These are phyloP conservation scores for Spheniscus humboldti DNA, from an alignment of 2,797 vertebrate genomes.

Conservation along the genomic window DNA sequence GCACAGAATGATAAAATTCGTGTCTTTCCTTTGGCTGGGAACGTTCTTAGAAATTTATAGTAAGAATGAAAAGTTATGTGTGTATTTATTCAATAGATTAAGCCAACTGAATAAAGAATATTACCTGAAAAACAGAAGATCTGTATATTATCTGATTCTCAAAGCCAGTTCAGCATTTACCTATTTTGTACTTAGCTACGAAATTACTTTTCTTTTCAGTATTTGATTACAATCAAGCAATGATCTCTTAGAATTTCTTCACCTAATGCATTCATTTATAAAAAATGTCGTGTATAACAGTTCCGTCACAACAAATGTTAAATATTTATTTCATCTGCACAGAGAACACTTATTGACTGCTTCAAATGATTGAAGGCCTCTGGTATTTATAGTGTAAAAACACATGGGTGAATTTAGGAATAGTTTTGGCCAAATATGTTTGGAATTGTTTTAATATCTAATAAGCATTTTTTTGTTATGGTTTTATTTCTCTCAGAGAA, in stretches of 20 bases:
- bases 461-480: background rate
- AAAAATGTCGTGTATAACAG: background rate
- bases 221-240: background rate
- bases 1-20: slow-evolving; percentile 4
- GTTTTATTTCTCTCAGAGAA: background rate
- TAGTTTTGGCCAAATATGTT: background rate
- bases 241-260: background rate
- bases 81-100: background rate
- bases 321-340: background rate
- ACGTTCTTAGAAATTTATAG: slow-evolving; percentile 13
- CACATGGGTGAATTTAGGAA: background rate
- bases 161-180: background rate
- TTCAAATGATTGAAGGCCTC: background rate
- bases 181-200: background rate
- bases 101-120: background rate
- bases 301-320: background rate
- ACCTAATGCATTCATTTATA: background rate
- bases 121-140: background rate
- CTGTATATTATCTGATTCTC: background rate
- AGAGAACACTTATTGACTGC: background rate
- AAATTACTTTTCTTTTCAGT: background rate
- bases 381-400: background rate
- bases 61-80: background rate
- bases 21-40: slow-evolving; percentile 21
- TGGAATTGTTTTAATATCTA: background rate